Conservation (phyloP, 2,797 vertebrate species). For the Telmatherina bonti region DNA sequence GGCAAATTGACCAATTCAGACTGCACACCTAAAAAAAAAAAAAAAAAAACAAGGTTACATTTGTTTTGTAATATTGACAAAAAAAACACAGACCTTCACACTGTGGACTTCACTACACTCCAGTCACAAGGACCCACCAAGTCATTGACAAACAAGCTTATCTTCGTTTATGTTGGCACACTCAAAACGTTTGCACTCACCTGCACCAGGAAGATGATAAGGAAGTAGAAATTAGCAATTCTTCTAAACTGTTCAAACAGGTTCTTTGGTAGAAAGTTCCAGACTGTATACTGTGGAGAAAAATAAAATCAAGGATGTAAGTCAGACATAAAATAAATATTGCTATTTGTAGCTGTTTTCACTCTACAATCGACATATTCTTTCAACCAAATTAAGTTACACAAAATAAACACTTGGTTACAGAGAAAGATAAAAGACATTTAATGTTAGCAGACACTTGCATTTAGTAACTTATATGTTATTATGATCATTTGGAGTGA, state of each 20-base stretch:
- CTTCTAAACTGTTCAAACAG: constrained; percentile 99
- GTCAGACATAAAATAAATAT: constrained; percentile 8
- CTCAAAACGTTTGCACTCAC: constrained; percentile 79
- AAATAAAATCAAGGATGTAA: constrained; percentile 16
- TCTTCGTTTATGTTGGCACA: constrained; percentile 22
- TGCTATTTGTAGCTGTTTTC: not conserved
- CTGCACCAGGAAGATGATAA: constrained; percentile 99
- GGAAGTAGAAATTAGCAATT: constrained; percentile 99
- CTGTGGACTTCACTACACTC: not conserved
- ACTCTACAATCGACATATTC: constrained; percentile 6
- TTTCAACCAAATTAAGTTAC: constrained; percentile 25
- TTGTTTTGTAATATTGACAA: not conserved
- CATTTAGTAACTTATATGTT: constrained; percentile 32
- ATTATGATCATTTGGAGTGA: constrained; percentile 10
- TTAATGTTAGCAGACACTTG: constrained; percentile 48
- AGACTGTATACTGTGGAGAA: constrained; percentile 93
- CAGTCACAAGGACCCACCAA: not conserved
- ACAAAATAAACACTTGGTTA: constrained; percentile 36
- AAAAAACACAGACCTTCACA: not conserved
- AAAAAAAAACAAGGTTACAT: not conserved
- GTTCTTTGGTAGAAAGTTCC: constrained; percentile 99
- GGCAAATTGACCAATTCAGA: not conserved
- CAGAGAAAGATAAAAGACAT: constrained; percentile 53
- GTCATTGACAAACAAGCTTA: not conserved
- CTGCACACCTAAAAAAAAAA: not conserved